A percentile compares a stretch with the other conserved stretches of the same genome.
These are phyloP conservation scores for Xylophagus ater DNA, from an alignment of 2,888 invertebrate species.

Conservation along the genomic window DNA sequence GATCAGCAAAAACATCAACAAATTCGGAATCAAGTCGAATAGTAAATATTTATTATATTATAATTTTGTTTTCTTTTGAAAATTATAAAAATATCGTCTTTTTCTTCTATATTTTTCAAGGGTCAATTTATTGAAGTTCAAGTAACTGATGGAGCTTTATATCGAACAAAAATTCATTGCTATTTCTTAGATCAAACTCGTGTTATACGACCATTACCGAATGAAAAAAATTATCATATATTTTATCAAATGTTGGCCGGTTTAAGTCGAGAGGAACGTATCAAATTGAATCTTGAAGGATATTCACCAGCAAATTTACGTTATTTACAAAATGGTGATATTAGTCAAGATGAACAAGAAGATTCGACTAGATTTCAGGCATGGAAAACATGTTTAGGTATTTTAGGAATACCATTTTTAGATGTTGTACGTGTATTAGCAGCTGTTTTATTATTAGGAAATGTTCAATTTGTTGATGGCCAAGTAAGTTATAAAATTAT, in stretches of 20 bases:
- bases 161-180: slow-evolving; percentile 91
- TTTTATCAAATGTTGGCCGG: slow-evolving; percentile 94
- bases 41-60: slow-evolving; percentile 42
- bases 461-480: slow-evolving; percentile 79
- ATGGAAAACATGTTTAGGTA: slow-evolving; percentile 85
- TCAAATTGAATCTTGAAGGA: slow-evolving; percentile 77
- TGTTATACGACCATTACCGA: slow-evolving; percentile 71
- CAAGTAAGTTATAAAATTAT: slow-evolving; percentile 34
- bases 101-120: slow-evolving; percentile 40
- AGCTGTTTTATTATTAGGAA: slow-evolving; percentile 82
- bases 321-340: slow-evolving; percentile 68
- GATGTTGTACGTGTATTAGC: slow-evolving; percentile 87
- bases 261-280: slow-evolving; percentile 71
- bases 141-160: slow-evolving; percentile 87
- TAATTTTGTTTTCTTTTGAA: not conserved
- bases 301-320: slow-evolving; percentile 70
- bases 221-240: slow-evolving; percentile 92
- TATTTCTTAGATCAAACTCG: slow-evolving; percentile 91
- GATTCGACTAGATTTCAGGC: slow-evolving; percentile 71
- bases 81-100: not conserved
- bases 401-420: slow-evolving; percentile 85
- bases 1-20: slow-evolving; percentile 79
- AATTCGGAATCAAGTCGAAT: slow-evolving; percentile 91
- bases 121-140: slow-evolving; percentile 94
- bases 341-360: slow-evolving; percentile 58